These are phyloP conservation scores for Monarcha castaneiventris DNA, from an alignment of 2,113 vertebrate genomes.

Conservation along the genomic window DNA sequence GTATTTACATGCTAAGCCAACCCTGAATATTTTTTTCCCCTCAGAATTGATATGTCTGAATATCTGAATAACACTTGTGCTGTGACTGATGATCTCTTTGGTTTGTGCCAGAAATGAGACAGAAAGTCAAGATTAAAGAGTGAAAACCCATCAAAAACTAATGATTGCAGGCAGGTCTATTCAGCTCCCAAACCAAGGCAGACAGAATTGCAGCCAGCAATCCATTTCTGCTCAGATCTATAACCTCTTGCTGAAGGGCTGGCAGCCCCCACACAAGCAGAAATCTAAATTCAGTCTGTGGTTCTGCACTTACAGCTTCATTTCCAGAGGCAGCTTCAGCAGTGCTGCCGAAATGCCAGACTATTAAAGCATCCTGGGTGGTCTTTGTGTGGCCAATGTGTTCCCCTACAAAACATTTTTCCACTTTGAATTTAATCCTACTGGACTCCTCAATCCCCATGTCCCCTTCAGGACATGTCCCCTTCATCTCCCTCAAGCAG, in stretches of 20 bases:
- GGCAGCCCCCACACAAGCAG: neutral
- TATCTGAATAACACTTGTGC: neutral
- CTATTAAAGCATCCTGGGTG: neutral
- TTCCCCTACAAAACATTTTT: neutral
- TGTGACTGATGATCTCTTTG: neutral
- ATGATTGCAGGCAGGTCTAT: neutral
- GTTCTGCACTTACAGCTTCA: neutral
- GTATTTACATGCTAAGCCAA: neutral
- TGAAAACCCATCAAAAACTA: neutral
- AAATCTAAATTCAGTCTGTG: neutral
- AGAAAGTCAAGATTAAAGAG: neutral
- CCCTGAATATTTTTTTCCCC: neutral
- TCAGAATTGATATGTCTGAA: neutral
- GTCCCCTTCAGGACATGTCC: neutral
- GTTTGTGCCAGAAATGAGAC: neutral
- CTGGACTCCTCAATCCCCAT: neutral
- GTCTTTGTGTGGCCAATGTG: neutral
- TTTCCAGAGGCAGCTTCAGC: neutral
- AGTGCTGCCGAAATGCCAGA: neutral
- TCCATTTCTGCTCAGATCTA: neutral
- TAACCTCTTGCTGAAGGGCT: neutral
- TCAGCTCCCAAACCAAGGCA: neutral
- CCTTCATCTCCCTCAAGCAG: neutral
- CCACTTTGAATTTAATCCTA: neutral
- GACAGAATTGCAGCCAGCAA: neutral